Evolutionary conservation across 2,888 invertebrate species (phyloP), one percentile per base, ranked within the genome.

Genomic region (Embidobia sp.): DNA sequence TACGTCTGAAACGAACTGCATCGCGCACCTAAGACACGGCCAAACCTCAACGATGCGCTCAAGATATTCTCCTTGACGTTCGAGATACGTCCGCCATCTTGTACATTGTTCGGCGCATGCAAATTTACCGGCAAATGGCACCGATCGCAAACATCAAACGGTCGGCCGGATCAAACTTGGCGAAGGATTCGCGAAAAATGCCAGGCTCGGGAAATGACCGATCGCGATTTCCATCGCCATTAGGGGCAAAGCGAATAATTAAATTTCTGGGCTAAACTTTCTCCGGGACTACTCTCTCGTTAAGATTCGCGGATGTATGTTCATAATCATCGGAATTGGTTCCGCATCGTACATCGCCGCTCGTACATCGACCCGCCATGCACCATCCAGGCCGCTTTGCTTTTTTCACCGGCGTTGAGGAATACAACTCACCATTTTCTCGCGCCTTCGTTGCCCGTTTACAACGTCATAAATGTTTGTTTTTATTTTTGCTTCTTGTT

Each of bases 321-420:
- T 66, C 66, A 61, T 73, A 67, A 77, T 69, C 72, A 55, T 66
- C 53, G 67, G 48, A 57, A 77, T 77, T 77, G 77, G 77, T 72
- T 72, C 77, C 77, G 72, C 77, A 72, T 63, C 72, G 77, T 72
- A 72, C 67, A 70, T 77, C 64, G 61, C 70, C 53, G 44, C 70
- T 74, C 74, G 77, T 77, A 72, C 77, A 77, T 67, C 72, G 77
- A 72, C 77, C 77, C 57, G 49, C 48, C 37, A 61, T 55, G 40
- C 61, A 63, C 53, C 67, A 49, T 76, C 57, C 75, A 69, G 44
- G 51, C 69, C 42, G 55, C 51, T 59, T 51, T 48, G 51, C 73
- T 73, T 57, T 64, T 64, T 66, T 59, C 59, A 35, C 67, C 33
- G 33, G 31, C 49, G 22, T 64, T 33, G 27, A 57, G 46, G 18